These are phyloP conservation scores for Vesta saturnalis DNA, from an alignment of 2,888 invertebrate species.

Conservation along the genomic window DNA sequence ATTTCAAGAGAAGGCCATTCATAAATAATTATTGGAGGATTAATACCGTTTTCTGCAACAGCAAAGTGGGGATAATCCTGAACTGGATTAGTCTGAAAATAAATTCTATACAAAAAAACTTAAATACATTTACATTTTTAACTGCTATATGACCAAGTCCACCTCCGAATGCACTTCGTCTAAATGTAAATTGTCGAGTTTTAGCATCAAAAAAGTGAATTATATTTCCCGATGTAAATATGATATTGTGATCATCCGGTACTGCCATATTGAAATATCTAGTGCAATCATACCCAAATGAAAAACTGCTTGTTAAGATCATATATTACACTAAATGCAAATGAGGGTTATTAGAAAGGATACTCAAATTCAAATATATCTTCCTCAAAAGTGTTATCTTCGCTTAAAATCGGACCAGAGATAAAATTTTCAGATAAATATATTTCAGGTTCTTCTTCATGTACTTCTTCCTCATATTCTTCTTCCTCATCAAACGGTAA, in stretches of 20 bases:
- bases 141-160: conserved; percentile 85
- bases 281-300: conserved; percentile 87
- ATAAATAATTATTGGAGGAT: conserved; percentile 83
- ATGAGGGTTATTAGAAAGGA: no score
- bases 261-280: conserved; percentile 83
- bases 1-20: conserved; percentile 84
- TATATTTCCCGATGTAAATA: conserved; percentile 85
- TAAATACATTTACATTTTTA: no score
- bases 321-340: no score
- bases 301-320: conserved; percentile 68
- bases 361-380: conserved; percentile 75
- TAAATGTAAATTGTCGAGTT: conserved; percentile 72
- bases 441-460: conserved; percentile 41
- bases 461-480: conserved; percentile 30
- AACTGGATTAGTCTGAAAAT: conserved; percentile 71
- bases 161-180: conserved; percentile 79
- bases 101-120: no score
- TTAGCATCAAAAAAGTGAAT: conserved; percentile 78
- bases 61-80: conserved; percentile 74
- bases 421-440: conserved; percentile 65
- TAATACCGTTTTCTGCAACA: conserved; percentile 78
- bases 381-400: conserved; percentile 66
- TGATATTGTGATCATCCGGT: conserved; percentile 76
- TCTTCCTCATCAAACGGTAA: conserved; percentile 43
- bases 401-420: conserved; percentile 66